phyloP scores from a whole-genome alignment of 2,113 vertebrate species.

The Turdus rufiventris region DNA sequence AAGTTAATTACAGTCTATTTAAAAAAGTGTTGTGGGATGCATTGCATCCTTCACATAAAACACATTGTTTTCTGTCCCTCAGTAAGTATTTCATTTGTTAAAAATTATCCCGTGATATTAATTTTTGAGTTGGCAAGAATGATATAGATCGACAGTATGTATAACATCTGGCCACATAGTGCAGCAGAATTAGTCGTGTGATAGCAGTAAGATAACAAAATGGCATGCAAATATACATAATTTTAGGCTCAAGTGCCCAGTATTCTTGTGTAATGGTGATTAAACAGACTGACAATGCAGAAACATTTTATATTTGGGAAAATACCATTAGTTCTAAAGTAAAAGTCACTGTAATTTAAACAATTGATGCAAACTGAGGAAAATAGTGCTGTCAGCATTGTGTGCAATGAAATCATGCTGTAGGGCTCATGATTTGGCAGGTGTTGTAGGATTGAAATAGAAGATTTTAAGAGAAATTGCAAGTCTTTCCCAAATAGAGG shows the following conservation, averaged over 20 bases:
- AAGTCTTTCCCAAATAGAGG: neutral
- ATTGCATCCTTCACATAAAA: neutral
- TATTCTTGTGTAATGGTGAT: constrained; percentile 4
- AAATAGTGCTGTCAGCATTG: neutral
- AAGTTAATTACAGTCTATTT: neutral
- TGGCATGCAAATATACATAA: neutral
- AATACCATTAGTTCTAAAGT: constrained; percentile 4
- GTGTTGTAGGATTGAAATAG: neutral
- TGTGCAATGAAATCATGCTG: neutral
- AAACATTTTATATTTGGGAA: neutral
- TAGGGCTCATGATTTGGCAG: neutral
- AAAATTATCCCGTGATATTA: neutral
- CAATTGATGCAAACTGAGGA: neutral
- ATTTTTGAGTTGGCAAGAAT: constrained; percentile 7
- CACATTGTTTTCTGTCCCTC: neutral
- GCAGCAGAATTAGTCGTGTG: neutral
- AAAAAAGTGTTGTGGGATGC: neutral
- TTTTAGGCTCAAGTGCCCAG: constrained; percentile 1
- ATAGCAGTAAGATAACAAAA: constrained; percentile 18
- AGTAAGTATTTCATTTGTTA: constrained; percentile 3
- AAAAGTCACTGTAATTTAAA: neutral
- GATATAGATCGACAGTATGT: neutral
- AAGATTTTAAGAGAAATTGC: neutral
- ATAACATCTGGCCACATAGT: constrained; percentile 19
- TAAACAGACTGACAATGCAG: constrained; percentile 6